Percentiles rank a stretch among this genome's conserved stretches.
These are phyloP conservation scores for Strigops habroptila DNA, from an alignment of 2,113 vertebrate genomes.

Conservation along the genomic window DNA sequence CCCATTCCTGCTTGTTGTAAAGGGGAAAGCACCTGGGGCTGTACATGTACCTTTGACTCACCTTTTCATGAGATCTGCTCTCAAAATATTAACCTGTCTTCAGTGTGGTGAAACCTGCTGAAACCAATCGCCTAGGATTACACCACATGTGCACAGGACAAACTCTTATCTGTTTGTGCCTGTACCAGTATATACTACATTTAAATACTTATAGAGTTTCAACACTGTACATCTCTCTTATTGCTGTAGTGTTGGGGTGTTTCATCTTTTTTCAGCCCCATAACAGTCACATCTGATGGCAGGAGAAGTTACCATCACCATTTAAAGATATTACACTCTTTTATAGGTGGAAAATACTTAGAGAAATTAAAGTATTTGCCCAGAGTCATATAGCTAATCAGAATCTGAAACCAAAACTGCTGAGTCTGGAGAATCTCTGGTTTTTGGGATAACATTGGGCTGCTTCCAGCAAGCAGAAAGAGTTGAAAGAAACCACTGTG, in stretches of 20 bases:
- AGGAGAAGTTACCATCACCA: neutral
- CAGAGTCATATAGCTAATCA: neutral
- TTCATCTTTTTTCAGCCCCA: neutral
- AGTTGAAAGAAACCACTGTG: neutral
- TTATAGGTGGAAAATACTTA: neutral
- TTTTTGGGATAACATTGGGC: rapidly evolving
- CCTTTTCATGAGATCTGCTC: neutral
- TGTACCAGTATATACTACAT: neutral
- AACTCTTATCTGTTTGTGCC: neutral
- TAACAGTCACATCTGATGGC: neutral
- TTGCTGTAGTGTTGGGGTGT: neutral
- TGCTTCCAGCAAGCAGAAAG: neutral
- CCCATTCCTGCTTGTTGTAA: neutral
- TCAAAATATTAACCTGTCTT: neutral
- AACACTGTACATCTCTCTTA: neutral
- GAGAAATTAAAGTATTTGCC: neutral
- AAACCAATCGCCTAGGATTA: neutral
- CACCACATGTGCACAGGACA: no score
- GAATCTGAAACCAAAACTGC: neutral
- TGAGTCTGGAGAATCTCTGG: neutral
- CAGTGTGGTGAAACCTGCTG: no score
- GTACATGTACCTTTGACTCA: neutral
- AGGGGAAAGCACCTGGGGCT: neutral
- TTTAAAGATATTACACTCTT: neutral
- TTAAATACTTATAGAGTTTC: neutral